phyloP scores from a whole-genome alignment of 2,113 vertebrate species.

The Oreocharis arfaki region DNA sequence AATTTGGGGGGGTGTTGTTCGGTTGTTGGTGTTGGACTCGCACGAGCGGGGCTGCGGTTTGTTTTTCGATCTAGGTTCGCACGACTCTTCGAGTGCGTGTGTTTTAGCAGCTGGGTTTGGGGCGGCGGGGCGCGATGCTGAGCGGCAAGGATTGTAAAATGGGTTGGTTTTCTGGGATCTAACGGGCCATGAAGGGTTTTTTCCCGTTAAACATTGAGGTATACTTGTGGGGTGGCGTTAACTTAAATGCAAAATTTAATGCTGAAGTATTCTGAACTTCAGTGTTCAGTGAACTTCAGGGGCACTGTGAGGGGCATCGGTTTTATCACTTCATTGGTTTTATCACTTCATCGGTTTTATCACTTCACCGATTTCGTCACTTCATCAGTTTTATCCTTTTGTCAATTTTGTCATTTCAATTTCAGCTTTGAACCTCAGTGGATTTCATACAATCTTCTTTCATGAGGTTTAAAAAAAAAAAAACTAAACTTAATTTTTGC shows the following conservation, averaged over 20 bases:
- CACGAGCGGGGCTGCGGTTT: not conserved
- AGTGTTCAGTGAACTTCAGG: no score
- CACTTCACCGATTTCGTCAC: not conserved
- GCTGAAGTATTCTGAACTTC: not conserved
- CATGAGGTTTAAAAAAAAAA: conserved; percentile 53
- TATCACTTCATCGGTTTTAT: not conserved
- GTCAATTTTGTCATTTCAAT: not conserved
- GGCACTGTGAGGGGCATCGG: not conserved
- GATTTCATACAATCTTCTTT: conserved; percentile 77
- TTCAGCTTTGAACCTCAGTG: conserved; percentile 58
- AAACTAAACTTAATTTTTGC: conserved; percentile 65
- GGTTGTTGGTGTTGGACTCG: not conserved
- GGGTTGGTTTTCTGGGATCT: not conserved
- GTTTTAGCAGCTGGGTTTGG: not conserved
- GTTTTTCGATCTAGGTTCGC: no score
- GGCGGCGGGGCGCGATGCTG: not conserved
- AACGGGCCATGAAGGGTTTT: not conserved
- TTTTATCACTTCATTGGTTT: not conserved
- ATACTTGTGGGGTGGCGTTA: not conserved
- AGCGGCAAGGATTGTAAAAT: not conserved
- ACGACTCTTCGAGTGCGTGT: not conserved
- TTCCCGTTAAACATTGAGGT: not conserved
- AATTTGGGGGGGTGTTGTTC: not conserved
- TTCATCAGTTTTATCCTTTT: not conserved
- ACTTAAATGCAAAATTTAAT: not conserved